Base-by-base conservation (phyloP, 92 coral and sea anemone species). In the Palythoa heliodiscus region DNA sequence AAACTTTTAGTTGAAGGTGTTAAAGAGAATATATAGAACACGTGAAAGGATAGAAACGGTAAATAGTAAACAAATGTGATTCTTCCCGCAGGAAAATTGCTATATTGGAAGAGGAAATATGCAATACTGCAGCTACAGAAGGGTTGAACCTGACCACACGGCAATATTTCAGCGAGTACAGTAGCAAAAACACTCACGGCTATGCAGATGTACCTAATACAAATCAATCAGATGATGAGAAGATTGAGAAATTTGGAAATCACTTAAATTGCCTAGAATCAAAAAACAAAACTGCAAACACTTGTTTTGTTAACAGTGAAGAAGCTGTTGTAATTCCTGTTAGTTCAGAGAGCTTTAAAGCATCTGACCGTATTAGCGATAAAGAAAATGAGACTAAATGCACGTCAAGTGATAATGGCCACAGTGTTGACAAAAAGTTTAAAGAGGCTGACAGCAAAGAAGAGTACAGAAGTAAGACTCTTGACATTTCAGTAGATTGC, bases 41-140 rank as follows among this genome's bases (percentile, higher is more conserved):
- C 4, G 50, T 5, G 50, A 43, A 43, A 43, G 9, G 50, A 8
- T 5, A 43, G 5, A 43, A 43, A 3, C 4, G 5, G 50, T 43
- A 43, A 43, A 43, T 43, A 7, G 50, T 43, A 43, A 43, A 43
- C 7, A 43, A 43, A 43, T 43, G 50, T 8, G 50, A 43, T 58
- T 58, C 64, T 23, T 63, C 25, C 69, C 22, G 24, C 52, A 78
- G 83, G 71, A 17, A 39, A 60, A 78, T 78, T 78, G 53, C 29
- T 8, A 58, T 25, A 25, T 40, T 78, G 69, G 83, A 78, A 71
- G 54, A 78, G 38, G 72, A 78, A 78, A 78, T 78, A 48, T 11
- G 57, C 12, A 60, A 60, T 39, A 58, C 55, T 61, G 54, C 53
- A 39, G 83, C 69, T 15, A 19, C 40, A 38, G 70, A 78, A 58